phyloP scores from a whole-genome alignment of 2,888 invertebrate species.

The Dascillus cervinus region DNA sequence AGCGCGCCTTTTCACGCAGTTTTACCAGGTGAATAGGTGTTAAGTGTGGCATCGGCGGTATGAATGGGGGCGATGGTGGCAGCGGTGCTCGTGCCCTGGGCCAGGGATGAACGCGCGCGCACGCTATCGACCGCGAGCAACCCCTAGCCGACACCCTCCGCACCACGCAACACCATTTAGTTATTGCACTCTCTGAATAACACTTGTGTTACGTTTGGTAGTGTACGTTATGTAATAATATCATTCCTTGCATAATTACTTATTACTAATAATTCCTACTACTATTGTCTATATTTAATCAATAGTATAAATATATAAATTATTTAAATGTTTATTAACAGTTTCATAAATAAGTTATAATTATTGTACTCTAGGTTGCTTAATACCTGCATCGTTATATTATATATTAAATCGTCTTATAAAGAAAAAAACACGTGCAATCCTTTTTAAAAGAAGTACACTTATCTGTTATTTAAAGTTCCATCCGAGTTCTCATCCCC shows the following conservation, averaged over 20 bases:
- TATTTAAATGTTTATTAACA: conserved; percentile 38
- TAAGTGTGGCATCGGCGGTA: conserved; percentile 14
- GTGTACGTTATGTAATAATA: conserved; percentile 50
- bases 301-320: conserved; percentile 42
- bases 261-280: conserved; percentile 44
- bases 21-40: conserved; percentile 16
- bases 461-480: conserved; percentile 25
- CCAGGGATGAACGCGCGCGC: conserved; percentile 37
- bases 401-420: conserved; percentile 35
- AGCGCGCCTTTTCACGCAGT: no score
- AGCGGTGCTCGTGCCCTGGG: conserved; percentile 24
- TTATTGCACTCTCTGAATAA: conserved; percentile 55
- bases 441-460: conserved; percentile 28
- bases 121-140: conserved; percentile 41
- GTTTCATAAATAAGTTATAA: conserved; percentile 36
- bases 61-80: conserved; percentile 18
- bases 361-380: conserved; percentile 41
- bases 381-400: conserved; percentile 39
- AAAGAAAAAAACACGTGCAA: conserved; percentile 40
- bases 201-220: conserved; percentile 57
- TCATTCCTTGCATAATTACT: conserved; percentile 47
- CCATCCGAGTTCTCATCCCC: no score
- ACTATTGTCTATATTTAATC: conserved; percentile 44
- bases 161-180: conserved; percentile 51
- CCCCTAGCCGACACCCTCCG: conserved; percentile 47